phyloP scores from a whole-genome alignment of 2,888 invertebrate genomes.

The Thymelicus lineola region DNA sequence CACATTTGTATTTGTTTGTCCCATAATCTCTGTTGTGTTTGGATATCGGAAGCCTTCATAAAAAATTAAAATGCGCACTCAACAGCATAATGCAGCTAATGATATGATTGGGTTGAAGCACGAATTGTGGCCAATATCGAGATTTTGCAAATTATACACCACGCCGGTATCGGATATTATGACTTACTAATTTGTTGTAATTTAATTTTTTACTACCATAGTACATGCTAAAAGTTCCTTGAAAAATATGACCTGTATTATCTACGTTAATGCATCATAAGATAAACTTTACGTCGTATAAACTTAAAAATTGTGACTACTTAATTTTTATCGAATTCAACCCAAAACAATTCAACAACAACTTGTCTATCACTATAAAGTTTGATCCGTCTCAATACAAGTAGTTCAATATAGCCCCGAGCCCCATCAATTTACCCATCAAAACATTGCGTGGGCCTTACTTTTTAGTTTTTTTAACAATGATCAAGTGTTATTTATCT shows the following conservation, averaged over 20 bases:
- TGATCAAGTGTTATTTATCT: constrained; percentile 19
- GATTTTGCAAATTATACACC: constrained; percentile 28
- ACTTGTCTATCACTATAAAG: neutral
- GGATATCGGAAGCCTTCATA: constrained; percentile 16
- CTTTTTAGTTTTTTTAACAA: constrained; percentile 16
- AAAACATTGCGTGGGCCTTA: constrained; percentile 28
- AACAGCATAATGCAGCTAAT: constrained; percentile 35
- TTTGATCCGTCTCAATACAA: neutral
- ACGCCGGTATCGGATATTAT: constrained; percentile 6
- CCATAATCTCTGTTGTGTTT: constrained; percentile 8
- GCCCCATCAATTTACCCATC: constrained; percentile 37
- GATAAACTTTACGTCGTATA: too few relatives aligned
- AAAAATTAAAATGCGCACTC: constrained; percentile 20
- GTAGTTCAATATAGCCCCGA: constrained; percentile 9
- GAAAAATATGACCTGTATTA: too few relatives aligned
- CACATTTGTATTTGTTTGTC: neutral
- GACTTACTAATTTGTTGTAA: constrained; percentile 22
- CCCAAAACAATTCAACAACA: neutral
- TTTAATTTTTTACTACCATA: neutral
- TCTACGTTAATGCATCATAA: too few relatives aligned
- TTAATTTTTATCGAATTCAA: too few relatives aligned
- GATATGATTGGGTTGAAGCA: constrained; percentile 39
- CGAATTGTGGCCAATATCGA: constrained; percentile 36
- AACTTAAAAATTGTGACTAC: too few relatives aligned
- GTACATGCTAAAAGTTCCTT: too few relatives aligned